phyloP scores from a whole-genome alignment of 2,797 vertebrate species.

The Leucoraja ocellata region DNA sequence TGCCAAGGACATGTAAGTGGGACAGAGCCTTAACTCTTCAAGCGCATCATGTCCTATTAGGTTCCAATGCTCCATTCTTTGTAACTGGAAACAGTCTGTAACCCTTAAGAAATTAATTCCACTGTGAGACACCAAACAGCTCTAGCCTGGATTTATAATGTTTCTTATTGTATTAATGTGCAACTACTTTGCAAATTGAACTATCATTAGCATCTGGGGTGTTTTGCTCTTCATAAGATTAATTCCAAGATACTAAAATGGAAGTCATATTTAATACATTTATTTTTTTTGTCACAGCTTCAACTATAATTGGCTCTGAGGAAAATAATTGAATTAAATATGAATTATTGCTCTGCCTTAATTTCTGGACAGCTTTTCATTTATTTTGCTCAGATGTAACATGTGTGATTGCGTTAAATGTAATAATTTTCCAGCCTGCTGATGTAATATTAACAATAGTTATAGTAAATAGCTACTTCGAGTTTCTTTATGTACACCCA shows the following conservation, averaged over 20 bases:
- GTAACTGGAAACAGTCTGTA: neutral
- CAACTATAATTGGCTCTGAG: neutral
- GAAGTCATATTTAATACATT: neutral
- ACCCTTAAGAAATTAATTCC: neutral
- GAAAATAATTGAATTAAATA: neutral
- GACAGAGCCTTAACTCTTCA: neutral
- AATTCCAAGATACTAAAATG: neutral
- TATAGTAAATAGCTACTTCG: neutral
- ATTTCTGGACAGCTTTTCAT: neutral
- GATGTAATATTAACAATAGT: neutral
- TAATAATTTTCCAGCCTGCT: neutral
- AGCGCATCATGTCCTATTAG: neutral
- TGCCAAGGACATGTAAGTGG: too few species aligned
- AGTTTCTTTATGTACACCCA: neutral
- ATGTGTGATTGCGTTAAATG: neutral
- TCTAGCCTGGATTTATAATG: neutral
- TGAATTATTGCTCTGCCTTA: neutral
- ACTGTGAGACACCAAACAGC: neutral
- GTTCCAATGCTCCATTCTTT: neutral
- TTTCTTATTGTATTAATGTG: neutral
- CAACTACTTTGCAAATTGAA: neutral
- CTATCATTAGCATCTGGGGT: neutral
- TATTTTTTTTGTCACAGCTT: neutral
- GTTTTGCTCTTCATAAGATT: neutral
- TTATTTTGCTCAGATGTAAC: conserved; percentile 8